A percentile compares a stretch with the other conserved stretches of the same genome.
Conservation (phyloP, 2,113 vertebrate species). For the crab-eating macaque (Macaca fascicularis) region DNA sequence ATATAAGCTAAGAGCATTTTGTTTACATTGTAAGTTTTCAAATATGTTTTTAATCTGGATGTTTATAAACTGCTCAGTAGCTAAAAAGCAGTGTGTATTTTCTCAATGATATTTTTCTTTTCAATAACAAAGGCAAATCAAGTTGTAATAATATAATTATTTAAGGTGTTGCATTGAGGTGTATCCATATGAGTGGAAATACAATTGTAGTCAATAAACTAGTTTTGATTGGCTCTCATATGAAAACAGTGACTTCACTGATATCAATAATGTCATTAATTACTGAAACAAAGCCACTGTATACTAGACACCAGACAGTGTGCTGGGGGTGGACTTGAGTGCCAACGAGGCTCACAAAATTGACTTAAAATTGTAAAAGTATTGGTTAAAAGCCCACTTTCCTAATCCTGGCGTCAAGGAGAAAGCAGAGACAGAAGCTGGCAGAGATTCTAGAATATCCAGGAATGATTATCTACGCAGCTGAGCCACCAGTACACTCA, state of each 20-base stretch:
- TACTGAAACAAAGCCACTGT: background rate
- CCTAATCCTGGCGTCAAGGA: background rate
- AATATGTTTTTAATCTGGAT: background rate
- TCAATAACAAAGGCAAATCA: background rate
- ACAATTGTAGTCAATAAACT: background rate
- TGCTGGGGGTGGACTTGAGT: background rate
- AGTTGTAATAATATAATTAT: background rate
- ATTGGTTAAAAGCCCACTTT: background rate
- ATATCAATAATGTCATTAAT: background rate
- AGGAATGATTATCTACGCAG: background rate
- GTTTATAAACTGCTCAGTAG: background rate
- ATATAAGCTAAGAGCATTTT: background rate
- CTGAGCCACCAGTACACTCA: background rate
- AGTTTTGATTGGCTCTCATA: background rate
- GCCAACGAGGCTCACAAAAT: background rate
- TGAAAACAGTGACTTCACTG: background rate
- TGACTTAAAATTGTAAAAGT: background rate
- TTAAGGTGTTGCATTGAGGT: background rate
- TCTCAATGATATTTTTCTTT: background rate
- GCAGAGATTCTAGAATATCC: background rate
- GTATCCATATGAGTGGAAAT: background rate
- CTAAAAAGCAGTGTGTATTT: background rate
- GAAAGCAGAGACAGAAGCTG: background rate
- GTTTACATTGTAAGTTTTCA: background rate
- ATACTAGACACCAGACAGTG: background rate